Evolutionary conservation across 2,888 invertebrate genomes (phyloP).

Genomic region (Clunio marinus): DNA sequence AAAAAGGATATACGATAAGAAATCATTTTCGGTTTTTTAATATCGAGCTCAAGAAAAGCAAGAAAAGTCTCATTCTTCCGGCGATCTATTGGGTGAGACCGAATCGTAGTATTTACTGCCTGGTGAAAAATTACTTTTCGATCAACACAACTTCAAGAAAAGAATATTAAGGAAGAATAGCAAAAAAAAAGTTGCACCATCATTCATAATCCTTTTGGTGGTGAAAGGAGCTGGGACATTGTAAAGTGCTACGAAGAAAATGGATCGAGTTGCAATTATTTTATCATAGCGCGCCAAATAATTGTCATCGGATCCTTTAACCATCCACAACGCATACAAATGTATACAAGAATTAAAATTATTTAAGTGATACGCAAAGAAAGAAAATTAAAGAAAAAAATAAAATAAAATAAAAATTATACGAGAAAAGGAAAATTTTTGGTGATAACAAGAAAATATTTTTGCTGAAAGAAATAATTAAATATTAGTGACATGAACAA

Average conservation of each 20-base stretch:
- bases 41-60: neutral
- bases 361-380: conserved; percentile 31
- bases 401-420: conserved; percentile 32
- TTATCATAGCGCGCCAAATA: conserved; percentile 42
- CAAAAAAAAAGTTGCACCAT: conserved; percentile 12
- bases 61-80: neutral
- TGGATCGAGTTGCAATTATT: conserved; percentile 41
- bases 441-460: conserved; percentile 32
- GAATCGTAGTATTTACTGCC: conserved; percentile 11
- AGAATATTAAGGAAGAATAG: no score
- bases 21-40: neutral
- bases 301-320: conserved; percentile 20
- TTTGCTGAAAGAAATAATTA: conserved; percentile 10
- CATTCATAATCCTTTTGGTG: conserved; percentile 19
- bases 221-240: conserved; percentile 21
- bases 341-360: conserved; percentile 31
- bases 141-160: conserved; percentile 9
- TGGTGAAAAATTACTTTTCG: conserved; percentile 11
- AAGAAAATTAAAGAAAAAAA: neutral
- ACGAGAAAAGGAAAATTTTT: conserved; percentile 30
- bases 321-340: conserved; percentile 23
- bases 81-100: neutral
- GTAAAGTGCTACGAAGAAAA: conserved; percentile 40
- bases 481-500: conserved; percentile 19
- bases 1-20: conserved; percentile 6